Base-by-base conservation (phyloP, 2,113 vertebrate species). In the Oncorhynchus keta region DNA sequence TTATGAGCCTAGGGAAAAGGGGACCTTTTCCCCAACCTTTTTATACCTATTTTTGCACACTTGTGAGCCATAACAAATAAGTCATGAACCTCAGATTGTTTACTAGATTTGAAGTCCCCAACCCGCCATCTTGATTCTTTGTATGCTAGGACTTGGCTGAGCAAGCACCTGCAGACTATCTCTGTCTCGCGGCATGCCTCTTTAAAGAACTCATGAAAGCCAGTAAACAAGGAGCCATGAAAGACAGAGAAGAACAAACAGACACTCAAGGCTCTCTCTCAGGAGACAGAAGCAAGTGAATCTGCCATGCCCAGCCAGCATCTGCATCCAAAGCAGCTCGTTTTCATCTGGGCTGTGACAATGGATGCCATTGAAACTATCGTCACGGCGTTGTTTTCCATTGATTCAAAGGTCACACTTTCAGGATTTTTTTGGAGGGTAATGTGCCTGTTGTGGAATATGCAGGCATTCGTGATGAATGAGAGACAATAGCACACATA, bases 301-400 rank as follows among this genome's bases (percentile, higher is more conserved):
- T 8, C 73, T 32, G 39, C 39, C 39, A 11, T 45, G 39, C 39
- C 39, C 9, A 45, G 39, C 39, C 39, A 12, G 9, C 39, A 45
- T 45, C 39, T 45, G 39, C 39, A 45, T 9, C 70, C 70, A 79
- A 26, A 82, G 77, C 79, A 72, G 70, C 81, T 79, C 73, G 62
- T 80, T 87, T 86, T 87, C 81, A 14, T 88, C 78, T 73, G 70
- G 65, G 32, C 67, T 81, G 86, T 82, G 80, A 87, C 84, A 84
- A 88, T 64, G 70, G 76, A 80, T 77, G 66, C 59, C 14, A 87
- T 76, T 83, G 78, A 90, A 76, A 81, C 78, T 75, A 77, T 88
- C 81, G 87, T 84, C 80, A 73, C 76, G 59, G 81, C 51, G 67
- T 76, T 76, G 80, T 88, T 88, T 84, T 68, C 85, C 78, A 87